Evolutionary conservation across 2,888 invertebrate genomes (phyloP), one percentile per base, ranked within the genome.

Genomic region (Volucella bombylans): DNA sequence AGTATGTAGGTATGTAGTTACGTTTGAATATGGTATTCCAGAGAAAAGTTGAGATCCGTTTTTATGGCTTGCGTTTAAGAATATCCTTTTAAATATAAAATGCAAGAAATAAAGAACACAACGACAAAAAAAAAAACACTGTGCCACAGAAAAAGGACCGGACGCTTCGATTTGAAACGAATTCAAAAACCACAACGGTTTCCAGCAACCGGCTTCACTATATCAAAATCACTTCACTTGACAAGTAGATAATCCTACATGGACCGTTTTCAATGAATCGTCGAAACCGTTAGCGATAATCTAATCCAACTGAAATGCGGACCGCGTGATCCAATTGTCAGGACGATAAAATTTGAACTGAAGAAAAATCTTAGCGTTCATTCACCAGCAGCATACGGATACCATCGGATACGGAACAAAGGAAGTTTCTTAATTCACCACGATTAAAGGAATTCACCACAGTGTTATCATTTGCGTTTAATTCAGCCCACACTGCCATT

Each of bases 271-370:
- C 54, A 72, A 61, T 61, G 23, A 62, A 43, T 73, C 55, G 23
- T 49, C 59, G 11, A 18, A 61, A 12, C 45, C 45, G 61, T 31
- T 31, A 31, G 31, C 31, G 6, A 31, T 31, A 31, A 4, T 31
- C 31, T 31, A 41, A 65, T n/a, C 14, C 15, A 49, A 64, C 6
- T 39, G 39, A 49, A 49, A 2, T 31, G 10, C 57, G 59, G 54
- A 57, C 64, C 67, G 67, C 59, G 62, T 72, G 71, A 77, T 54
- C 85, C 76, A 81, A 77, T 64, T 71, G 81, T 67, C 62, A 81
- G 72, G 76, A 85, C 85, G 68, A 68, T 81, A 59, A 81, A 81
- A 77, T 72, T 76, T 62, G 62, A 85, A 85, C 85, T 85, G 81
- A 85, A 55, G 76, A 41, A 64, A 50, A 50, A 64, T 73, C 78